Conservation (phyloP, 2,888 invertebrate species). For the Ceriagrion tenellum region DNA sequence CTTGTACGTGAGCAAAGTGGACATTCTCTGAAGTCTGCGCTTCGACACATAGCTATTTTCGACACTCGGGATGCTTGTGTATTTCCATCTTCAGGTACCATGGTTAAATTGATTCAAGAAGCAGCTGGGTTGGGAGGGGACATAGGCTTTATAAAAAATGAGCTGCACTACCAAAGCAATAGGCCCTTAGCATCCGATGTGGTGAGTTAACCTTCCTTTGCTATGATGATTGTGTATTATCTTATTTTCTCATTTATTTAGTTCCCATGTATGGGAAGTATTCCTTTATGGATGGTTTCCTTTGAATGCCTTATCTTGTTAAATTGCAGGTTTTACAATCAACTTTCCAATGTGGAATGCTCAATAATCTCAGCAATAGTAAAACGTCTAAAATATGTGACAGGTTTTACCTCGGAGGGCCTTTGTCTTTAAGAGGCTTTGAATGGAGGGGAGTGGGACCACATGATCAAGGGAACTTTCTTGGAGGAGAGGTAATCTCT, state of each 20-base stretch:
- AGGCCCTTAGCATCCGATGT: constrained; percentile 82
- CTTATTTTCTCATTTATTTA: background rate
- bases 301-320: constrained; percentile 60
- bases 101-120: constrained; percentile 88
- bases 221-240: background rate
- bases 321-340: constrained; percentile 85
- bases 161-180: constrained; percentile 86
- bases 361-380: constrained; percentile 75
- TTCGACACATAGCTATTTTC: constrained; percentile 88
- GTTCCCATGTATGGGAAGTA: background rate
- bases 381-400: constrained; percentile 82
- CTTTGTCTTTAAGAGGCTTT: constrained; percentile 93
- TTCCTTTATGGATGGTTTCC: background rate
- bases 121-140: constrained; percentile 95
- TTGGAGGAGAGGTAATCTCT: constrained; percentile 83
- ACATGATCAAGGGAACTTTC: constrained; percentile 86
- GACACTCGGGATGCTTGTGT: constrained; percentile 90
- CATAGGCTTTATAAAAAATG: constrained; percentile 92
- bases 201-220: constrained; percentile 77
- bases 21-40: constrained; percentile 92
- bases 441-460: constrained; percentile 92
- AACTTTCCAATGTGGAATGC: constrained; percentile 84
- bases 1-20: constrained; percentile 93
- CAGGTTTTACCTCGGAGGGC: constrained; percentile 93
- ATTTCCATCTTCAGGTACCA: constrained; percentile 88